Evolutionary conservation across 1,140 invertebrate species (phyloP).

Genomic region (Drosophila sulfurigaster): DNA sequence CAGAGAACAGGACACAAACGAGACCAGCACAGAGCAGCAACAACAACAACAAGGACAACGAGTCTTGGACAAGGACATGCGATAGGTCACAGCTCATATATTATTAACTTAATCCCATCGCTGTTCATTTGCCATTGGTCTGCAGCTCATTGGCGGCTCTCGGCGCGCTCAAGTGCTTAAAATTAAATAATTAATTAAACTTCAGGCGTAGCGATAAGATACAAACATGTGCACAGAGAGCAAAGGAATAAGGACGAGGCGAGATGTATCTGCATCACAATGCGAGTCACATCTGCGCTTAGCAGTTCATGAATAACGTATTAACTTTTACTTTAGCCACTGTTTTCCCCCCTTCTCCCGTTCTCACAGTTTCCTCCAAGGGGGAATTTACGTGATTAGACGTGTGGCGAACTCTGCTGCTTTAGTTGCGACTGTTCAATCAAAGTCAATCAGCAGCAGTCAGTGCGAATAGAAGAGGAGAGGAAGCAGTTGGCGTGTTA

Average conservation of each 20-base stretch:
- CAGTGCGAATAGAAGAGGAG: slow-evolving; percentile 1
- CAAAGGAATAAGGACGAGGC: not conserved
- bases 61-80: slow-evolving; percentile 13
- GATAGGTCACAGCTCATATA: slow-evolving; percentile 72
- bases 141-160: slow-evolving; percentile 66
- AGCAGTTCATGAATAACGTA: slow-evolving; percentile 84
- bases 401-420: not conserved
- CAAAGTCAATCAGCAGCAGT: slow-evolving; percentile 48
- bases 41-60: not conserved
- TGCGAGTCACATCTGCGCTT: slow-evolving; percentile 83
- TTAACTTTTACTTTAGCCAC: slow-evolving; percentile 78
- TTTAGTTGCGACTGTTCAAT: slow-evolving; percentile 37
- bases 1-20: slow-evolving; percentile 22
- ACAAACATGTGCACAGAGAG: slow-evolving; percentile 12
- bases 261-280: slow-evolving; percentile 64
- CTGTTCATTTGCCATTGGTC: slow-evolving; percentile 58
- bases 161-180: slow-evolving; percentile 80
- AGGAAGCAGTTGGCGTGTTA: not conserved
- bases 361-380: too few relatives aligned
- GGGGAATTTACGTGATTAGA: slow-evolving; percentile 36
- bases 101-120: slow-evolving; percentile 80
- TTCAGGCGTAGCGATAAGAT: slow-evolving; percentile 51
- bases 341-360: slow-evolving; percentile 16
- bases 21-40: slow-evolving; percentile 3
- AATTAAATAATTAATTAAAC: slow-evolving; percentile 84